These are phyloP conservation scores for Hephaestus fuliginosus DNA, from an alignment of 2,797 vertebrate genomes.

Conservation along the genomic window DNA sequence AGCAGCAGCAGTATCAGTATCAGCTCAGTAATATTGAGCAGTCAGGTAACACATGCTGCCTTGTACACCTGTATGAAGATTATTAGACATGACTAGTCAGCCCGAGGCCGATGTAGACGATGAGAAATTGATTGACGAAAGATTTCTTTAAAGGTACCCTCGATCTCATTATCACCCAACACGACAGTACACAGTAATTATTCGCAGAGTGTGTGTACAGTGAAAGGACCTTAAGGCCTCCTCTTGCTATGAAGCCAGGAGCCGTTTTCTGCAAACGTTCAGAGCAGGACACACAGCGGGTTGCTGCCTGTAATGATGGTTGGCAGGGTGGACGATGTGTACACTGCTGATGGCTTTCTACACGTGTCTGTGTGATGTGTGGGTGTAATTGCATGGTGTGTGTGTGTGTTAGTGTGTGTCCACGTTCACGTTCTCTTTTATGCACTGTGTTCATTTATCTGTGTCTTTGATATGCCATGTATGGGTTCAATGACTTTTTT, in stretches of 20 bases:
- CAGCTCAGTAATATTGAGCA: neutral
- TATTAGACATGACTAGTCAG: neutral
- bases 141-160: neutral
- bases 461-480: constrained; percentile 47
- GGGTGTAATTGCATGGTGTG: constrained; percentile 35
- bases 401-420: constrained; percentile 11
- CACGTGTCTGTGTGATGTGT: constrained; percentile 16
- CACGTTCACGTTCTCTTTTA: constrained; percentile 20
- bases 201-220: constrained; percentile 36
- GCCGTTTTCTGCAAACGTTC: constrained; percentile 26
- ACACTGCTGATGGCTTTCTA: constrained; percentile 26
- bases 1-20: neutral
- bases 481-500: constrained; percentile 14
- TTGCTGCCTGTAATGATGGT: constrained; percentile 52
- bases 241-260: constrained; percentile 45
- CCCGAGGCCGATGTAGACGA: neutral
- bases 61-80: neutral
- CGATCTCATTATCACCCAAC: neutral
- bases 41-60: neutral
- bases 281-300: constrained; percentile 59
- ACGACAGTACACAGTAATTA: constrained; percentile 18
- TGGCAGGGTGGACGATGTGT: constrained; percentile 10
- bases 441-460: constrained; percentile 47
- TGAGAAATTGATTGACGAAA: neutral
- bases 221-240: constrained; percentile 27